phyloP scores from a whole-genome alignment of 2,113 vertebrate species.

The Xenus cinereus region DNA sequence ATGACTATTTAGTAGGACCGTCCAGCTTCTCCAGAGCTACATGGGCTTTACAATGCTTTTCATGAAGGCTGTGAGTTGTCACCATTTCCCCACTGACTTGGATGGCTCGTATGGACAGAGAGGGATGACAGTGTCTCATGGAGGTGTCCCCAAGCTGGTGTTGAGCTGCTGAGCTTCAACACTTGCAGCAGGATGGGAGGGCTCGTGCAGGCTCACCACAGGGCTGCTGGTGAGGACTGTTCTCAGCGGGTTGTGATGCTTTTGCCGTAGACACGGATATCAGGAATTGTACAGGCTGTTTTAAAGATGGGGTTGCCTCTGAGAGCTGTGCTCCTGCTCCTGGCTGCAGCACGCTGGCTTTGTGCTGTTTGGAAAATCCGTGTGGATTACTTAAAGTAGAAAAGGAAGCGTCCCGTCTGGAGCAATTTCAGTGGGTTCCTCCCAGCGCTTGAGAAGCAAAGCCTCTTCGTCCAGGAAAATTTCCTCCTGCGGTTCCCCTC shows the following conservation, averaged over 20 bases:
- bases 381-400: not conserved
- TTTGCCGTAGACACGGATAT: not conserved
- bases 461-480: not conserved
- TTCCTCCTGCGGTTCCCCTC: not conserved
- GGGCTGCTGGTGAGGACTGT: not conserved
- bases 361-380: not conserved
- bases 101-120: not conserved
- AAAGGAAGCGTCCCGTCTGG: not conserved
- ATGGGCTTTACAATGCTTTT: rapidly evolving
- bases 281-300: not conserved
- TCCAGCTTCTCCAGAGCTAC: not conserved
- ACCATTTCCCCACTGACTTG: not conserved
- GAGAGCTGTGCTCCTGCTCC: not conserved
- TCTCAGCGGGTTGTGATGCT: not conserved
- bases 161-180: not conserved
- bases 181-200: not conserved
- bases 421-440: not conserved
- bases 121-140: not conserved
- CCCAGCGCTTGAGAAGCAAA: not conserved
- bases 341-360: not conserved
- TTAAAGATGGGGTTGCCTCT: not conserved
- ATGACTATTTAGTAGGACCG: not conserved
- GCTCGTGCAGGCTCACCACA: not conserved
- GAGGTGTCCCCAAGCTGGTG: rapidly evolving
- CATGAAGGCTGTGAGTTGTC: not conserved